Base-by-base conservation (phyloP, 2,797 vertebrate species). In the Cossypha niveicapilla region DNA sequence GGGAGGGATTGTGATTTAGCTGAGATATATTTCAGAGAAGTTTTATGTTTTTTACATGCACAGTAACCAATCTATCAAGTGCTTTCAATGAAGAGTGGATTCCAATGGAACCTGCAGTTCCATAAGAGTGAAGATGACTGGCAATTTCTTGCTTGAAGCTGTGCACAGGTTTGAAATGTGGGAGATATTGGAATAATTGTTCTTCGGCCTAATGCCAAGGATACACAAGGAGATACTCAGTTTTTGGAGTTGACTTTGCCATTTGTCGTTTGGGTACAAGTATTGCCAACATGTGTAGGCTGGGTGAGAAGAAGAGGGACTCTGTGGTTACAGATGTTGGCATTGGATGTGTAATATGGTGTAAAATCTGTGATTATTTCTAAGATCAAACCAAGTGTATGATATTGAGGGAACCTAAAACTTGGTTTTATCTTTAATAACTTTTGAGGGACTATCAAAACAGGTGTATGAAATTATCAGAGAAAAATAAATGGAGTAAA, bases 361-460 rank as follows among this genome's bases (percentile, higher is more conserved):
- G 1, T 50, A 62, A 56, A 45, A 51, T 60, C 48, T 51, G n/a
- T 35, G n/a, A 9, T 48, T 71, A 10, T 62, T 82, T 66, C 24
- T 70, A 18, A 76, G 13, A 44, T 80, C 30, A 42, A 50, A 9
- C 18, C 0, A 0, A 5, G 6, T 61, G 7, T 41, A 35, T 70
- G 47, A 51, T 86, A 41, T 10, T 56, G 53, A 74, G 42, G 41
- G 34, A 83, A 42, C 22, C 2, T 45, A 35, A 76, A 66, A 62
- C 34, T 77, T 67, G 1, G 3, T 39, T 66, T 65, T 11, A 48
- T 68, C 39, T 81, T 68, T n/a, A 51, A 37, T 37, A 23, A 63
- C n/a, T 88, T 77, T 47, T 83, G 47, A 65, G 23, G 3, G 12
- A 53, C 45, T 67, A 17, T 88, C 11, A 44, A 73, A 88, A 47